phyloP scores from a whole-genome alignment of 2,888 invertebrate genomes.

The Teleiodes luculella region DNA sequence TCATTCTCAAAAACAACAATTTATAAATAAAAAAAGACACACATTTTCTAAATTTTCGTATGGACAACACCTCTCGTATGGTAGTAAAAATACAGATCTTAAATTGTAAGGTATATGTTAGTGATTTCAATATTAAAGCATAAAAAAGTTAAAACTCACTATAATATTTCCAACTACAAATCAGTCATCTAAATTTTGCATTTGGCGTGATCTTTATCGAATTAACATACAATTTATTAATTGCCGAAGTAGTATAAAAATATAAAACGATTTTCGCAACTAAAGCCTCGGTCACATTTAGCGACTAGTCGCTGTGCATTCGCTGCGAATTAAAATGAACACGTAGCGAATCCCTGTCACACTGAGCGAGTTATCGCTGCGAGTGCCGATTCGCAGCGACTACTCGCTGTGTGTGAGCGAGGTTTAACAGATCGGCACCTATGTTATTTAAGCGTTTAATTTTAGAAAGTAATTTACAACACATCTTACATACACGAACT shows the following conservation, averaged over 20 bases:
- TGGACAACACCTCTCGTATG: too few relatives aligned
- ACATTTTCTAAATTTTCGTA: too few relatives aligned
- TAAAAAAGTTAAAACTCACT: conserved; percentile 3
- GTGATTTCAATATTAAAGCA: conserved; percentile 15
- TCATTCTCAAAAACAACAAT: too few relatives aligned
- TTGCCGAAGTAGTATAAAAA: background rate
- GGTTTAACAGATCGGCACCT: conserved; percentile 9
- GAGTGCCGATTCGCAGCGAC: too few relatives aligned
- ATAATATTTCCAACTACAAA: conserved; percentile 3
- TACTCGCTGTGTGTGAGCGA: too few relatives aligned
- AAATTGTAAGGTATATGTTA: conserved; percentile 16
- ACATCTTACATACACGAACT: background rate
- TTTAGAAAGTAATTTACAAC: background rate
- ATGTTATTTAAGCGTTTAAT: conserved; percentile 9
- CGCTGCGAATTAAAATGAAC: too few relatives aligned
- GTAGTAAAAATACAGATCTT: conserved; percentile 27
- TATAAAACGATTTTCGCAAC: conserved; percentile 3
- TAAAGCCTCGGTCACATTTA: too few relatives aligned
- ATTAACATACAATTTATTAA: background rate
- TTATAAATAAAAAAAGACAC: too few relatives aligned
- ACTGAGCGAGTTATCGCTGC: too few relatives aligned
- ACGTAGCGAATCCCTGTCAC: too few relatives aligned
- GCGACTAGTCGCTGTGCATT: too few relatives aligned
- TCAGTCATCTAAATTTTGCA: conserved; percentile 8
- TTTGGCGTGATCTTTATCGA: background rate